phyloP scores from a whole-genome alignment of 2,797 vertebrate species.

The Chelon auratus region DNA sequence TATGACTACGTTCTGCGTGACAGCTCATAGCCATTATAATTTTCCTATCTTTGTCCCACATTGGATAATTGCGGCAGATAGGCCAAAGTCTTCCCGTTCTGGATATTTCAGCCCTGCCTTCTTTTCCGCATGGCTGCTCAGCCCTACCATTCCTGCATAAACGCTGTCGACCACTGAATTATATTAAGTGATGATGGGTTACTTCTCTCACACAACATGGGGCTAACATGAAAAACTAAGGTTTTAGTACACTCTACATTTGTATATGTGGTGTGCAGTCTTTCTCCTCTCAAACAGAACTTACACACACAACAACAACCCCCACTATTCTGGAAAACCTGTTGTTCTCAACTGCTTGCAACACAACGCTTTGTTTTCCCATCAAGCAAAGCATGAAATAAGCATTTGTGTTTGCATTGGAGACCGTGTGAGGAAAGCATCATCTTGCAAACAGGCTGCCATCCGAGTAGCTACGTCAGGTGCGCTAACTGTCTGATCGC shows the following conservation, averaged over 20 bases:
- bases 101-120: constrained; percentile 41
- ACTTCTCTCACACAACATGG: constrained; percentile 13
- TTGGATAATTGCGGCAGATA: constrained; percentile 74
- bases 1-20: constrained; percentile 75
- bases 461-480: too few species aligned
- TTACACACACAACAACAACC: too few species aligned
- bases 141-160: constrained; percentile 61
- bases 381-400: too few species aligned
- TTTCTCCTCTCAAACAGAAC: background rate
- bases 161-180: constrained; percentile 40
- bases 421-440: too few species aligned
- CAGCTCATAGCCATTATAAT: constrained; percentile 66
- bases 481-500: too few species aligned
- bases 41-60: constrained; percentile 69
- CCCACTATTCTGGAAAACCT: too few species aligned
- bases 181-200: constrained; percentile 47
- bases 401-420: too few species aligned
- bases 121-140: constrained; percentile 60
- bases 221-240: constrained; percentile 26
- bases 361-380: too few species aligned
- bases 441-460: too few species aligned
- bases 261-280: background rate
- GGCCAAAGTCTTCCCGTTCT: constrained; percentile 59
- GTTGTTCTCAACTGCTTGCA: too few species aligned
- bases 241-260: constrained; percentile 2